Percentiles rank a stretch among this genome's conserved stretches.
Conservation (phyloP, 2,797 vertebrate species). For the Eremophila alpestris region DNA sequence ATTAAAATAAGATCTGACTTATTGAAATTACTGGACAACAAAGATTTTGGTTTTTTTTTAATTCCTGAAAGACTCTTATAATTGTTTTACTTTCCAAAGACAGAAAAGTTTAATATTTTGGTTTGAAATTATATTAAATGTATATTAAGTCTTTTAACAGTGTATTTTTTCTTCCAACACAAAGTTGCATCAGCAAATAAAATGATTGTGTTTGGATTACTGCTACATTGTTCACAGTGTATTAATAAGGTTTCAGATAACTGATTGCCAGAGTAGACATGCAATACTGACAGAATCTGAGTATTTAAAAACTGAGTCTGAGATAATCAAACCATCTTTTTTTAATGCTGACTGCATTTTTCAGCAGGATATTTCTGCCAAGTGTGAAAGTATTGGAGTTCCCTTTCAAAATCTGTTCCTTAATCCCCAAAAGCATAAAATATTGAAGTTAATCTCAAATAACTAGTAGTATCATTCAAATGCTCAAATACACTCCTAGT, state of each 20-base stretch:
- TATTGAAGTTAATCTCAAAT: background rate
- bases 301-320: background rate
- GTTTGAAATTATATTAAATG: background rate
- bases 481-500: conserved; percentile 18
- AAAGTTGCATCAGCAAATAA: background rate
- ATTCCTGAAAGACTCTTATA: background rate
- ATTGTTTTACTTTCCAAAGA: background rate
- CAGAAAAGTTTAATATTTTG: background rate
- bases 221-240: background rate
- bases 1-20: background rate
- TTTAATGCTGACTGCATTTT: background rate
- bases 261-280: background rate
- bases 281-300: background rate
- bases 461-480: background rate
- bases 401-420: background rate
- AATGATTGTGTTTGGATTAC: background rate
- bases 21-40: background rate
- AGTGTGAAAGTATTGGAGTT: background rate
- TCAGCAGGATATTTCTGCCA: background rate
- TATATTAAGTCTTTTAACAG: background rate
- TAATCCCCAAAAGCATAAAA: background rate
- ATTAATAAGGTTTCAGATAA: background rate
- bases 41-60: background rate
- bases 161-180: background rate
- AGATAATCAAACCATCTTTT: background rate